Evolutionary conservation across 2,888 invertebrate genomes (phyloP), one percentile per base, ranked within the genome.

Genomic region (Seira musarum): DNA sequence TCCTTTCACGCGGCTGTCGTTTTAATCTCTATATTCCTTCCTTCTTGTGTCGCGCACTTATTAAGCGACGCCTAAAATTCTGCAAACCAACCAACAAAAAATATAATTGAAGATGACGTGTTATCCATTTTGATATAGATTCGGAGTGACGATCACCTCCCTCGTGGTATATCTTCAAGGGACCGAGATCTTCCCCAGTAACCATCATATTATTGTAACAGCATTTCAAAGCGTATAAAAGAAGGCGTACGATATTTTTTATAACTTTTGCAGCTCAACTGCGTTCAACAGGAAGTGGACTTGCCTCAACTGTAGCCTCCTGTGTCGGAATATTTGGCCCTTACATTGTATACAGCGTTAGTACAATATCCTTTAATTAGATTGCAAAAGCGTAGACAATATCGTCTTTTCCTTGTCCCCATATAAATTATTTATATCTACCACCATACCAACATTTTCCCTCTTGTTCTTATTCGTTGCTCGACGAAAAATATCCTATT

Each of bases 141-240:
- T 84, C 24, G 82, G 76, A 6, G 79, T 91, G 73, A 91, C 91
- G 2, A 87, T 92, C 24, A 89, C 91, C 5, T 92, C 91, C 87
- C 92, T 92, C 85, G 89, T 91, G 19, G 90, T 91, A 25, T 91
- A 91, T 87, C 89, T 93, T 15, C 91, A 93, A 83, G 91, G 91
- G 75, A 90, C 93, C 88, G 93, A 93, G 88, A 89, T 92, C 24
- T 93, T 92, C 87, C 93, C 93, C 8, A 80, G n/a, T n/a, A n/a
- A n/a, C n/a, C n/a, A n/a, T n/a, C n/a, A n/a, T n/a, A n/a, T n/a
- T n/a, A n/a, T n/a, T n/a, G n/a, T n/a, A n/a, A n/a, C n/a, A n/a
- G n/a, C n/a, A n/a, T n/a, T n/a, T n/a, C n/a, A n/a, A n/a, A n/a
- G n/a, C n/a, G n/a, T n/a, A n/a, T n/a, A n/a, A n/a, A n/a, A n/a